These are phyloP conservation scores for Esox lucius DNA, from an alignment of 2,797 vertebrate genomes.

Conservation along the genomic window DNA sequence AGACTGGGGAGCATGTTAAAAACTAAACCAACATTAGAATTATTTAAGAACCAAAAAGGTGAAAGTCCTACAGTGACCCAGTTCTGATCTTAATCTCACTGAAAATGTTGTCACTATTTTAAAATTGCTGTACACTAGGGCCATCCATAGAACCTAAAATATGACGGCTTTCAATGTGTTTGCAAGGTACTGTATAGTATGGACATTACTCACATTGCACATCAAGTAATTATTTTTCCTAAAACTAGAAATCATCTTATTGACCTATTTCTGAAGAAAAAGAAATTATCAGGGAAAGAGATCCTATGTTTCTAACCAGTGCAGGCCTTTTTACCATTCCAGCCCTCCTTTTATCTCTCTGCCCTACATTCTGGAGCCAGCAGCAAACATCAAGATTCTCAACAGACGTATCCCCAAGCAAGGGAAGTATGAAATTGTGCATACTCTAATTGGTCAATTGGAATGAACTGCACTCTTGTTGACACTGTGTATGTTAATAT, in stretches of 20 bases:
- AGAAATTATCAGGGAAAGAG: constrained; percentile 1
- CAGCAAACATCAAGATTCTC: not conserved
- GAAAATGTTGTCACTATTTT: too few species aligned
- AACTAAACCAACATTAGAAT: too few species aligned
- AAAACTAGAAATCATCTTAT: not conserved
- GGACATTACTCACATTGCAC: not conserved
- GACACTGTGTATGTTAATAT: constrained; percentile 34
- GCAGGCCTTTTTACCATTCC: constrained; percentile 19
- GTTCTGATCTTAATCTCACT: too few species aligned
- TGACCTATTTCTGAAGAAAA: constrained; percentile 27
- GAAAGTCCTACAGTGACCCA: too few species aligned
- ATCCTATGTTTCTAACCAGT: not conserved
- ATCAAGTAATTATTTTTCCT: constrained; percentile 17
- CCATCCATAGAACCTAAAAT: too few species aligned
- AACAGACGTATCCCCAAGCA: constrained; percentile 6
- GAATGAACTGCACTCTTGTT: constrained; percentile 31
- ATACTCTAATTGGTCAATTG: constrained; percentile 45
- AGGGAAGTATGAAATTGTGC: not conserved
- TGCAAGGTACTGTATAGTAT: not conserved
- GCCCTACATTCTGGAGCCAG: constrained; percentile 45
- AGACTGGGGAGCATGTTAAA: too few species aligned
- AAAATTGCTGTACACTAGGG: too few species aligned
- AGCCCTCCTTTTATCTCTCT: constrained; percentile 32
- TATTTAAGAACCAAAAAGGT: too few species aligned
- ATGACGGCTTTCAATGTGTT: not conserved